Evolutionary conservation across 2,797 vertebrate genomes (phyloP).

Genomic region (Sebastes matsubarae): DNA sequence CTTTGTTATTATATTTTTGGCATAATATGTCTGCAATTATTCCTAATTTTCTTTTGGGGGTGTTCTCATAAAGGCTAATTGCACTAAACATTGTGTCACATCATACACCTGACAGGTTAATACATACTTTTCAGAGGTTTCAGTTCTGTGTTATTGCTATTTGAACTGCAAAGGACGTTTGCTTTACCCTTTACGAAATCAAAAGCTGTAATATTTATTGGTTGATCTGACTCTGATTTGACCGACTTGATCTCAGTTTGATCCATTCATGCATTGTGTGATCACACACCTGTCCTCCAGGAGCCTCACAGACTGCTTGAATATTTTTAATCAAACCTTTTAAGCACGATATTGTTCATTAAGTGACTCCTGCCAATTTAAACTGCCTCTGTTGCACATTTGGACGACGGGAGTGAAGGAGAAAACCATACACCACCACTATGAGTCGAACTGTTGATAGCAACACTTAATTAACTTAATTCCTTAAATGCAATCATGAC

Average conservation of each 20-base stretch:
- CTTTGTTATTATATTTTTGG: background rate
- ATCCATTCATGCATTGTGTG: background rate
- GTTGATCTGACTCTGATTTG: background rate
- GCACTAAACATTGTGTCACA: background rate
- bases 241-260: background rate
- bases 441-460: conserved; percentile 17
- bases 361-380: background rate
- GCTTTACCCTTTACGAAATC: background rate
- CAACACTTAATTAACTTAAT: conserved; percentile 35
- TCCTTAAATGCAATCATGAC: conserved; percentile 25
- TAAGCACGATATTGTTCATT: background rate
- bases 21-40: background rate
- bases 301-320: background rate
- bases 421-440: conserved; percentile 15
- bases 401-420: background rate
- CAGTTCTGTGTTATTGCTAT: too few relatives aligned
- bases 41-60: background rate
- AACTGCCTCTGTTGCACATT: background rate
- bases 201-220: background rate
- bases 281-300: background rate
- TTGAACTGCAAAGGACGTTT: background rate
- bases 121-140: too few relatives aligned
- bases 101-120: too few relatives aligned
- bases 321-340: background rate
- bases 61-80: background rate